A percentile compares a stretch with the other conserved stretches of the same genome.
phyloP scores from a whole-genome alignment of 2,797 vertebrate species.

The Pogoniulus pusillus region DNA sequence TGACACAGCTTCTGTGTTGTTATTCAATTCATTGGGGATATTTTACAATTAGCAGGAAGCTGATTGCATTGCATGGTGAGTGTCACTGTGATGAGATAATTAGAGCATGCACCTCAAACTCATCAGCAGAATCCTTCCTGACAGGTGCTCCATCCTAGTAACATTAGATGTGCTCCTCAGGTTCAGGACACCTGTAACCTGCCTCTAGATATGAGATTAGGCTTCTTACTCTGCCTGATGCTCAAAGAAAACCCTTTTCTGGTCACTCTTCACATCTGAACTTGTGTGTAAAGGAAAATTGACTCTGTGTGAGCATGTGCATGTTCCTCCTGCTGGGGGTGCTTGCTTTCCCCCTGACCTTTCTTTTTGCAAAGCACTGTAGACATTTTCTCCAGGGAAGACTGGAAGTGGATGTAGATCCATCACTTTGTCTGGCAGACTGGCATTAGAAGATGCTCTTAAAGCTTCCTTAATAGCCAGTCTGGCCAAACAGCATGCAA shows the following conservation, averaged over 20 bases:
- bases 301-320: not conserved
- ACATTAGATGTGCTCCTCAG: accelerated
- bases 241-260: not conserved
- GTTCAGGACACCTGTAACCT: not conserved
- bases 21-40: not conserved
- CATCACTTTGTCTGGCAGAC: not conserved
- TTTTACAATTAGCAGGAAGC: not conserved
- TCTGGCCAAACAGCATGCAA: not conserved
- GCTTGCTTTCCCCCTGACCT: not conserved
- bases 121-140: not conserved
- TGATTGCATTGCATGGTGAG: not conserved
- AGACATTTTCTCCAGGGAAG: not conserved
- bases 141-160: accelerated
- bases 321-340: not conserved
- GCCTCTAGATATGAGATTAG: not conserved
- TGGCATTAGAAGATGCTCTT: not conserved
- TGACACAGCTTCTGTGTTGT: not conserved
- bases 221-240: not conserved
- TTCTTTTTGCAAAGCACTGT: not conserved
- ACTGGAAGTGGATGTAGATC: not conserved
- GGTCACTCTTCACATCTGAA: too few species aligned
- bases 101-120: not conserved
- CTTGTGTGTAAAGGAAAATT: not conserved
- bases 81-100: not conserved
- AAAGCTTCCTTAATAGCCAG: not conserved